Evolutionary conservation across 2,797 vertebrate genomes (phyloP), one percentile per base, ranked within the genome.

Genomic region (Notolabrus celidotus): DNA sequence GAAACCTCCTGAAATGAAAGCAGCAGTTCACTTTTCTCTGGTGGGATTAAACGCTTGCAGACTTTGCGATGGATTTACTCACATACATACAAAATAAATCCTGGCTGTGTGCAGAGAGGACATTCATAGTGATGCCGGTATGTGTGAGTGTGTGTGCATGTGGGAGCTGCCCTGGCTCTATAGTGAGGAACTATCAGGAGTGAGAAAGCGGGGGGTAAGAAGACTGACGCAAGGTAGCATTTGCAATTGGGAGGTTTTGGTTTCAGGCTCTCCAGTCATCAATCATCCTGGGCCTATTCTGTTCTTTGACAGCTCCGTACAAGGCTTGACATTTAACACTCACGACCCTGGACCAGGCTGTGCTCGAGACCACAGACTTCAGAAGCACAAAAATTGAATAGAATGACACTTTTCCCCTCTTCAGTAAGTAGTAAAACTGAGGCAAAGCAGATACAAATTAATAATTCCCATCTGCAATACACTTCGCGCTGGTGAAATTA

Each of bases 321-420:
- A 97, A 97, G 96, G 96, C 96, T 95, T 97, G 97, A 99, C 98
- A 99, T 99, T 97, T 99, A 98, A 99, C 97, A 98, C 97, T 94
- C 93, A 90, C 91, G 95, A 98, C 97, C 96, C 92, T 91, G 94
- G 94, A 96, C 94, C 94, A 96, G 95, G 94, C 95, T 94, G 92
- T 92, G 95, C 94, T 92, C 90, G 92, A 96, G 95, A 95, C 95
- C 93, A 88, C 76, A 90, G 95, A 95, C 95, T 92, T 95, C 92
- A 93, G 91, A 91, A 91, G 93, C 89, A 87, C 88, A 90, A 92
- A 93, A 94, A 94, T 92, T 87, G 88, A 94, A 93, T 90, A 91
- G 93, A 91, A 88, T 93, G 92, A 93, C 92, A 91, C 71, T 89
- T 91, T 88, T 62, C 81, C 73, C 75, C 72, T 85, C 78, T 87